Evolutionary conservation across 2,113 vertebrate species (phyloP), one percentile per base, ranked within the genome.

Genomic region (Suricata suricatta): DNA sequence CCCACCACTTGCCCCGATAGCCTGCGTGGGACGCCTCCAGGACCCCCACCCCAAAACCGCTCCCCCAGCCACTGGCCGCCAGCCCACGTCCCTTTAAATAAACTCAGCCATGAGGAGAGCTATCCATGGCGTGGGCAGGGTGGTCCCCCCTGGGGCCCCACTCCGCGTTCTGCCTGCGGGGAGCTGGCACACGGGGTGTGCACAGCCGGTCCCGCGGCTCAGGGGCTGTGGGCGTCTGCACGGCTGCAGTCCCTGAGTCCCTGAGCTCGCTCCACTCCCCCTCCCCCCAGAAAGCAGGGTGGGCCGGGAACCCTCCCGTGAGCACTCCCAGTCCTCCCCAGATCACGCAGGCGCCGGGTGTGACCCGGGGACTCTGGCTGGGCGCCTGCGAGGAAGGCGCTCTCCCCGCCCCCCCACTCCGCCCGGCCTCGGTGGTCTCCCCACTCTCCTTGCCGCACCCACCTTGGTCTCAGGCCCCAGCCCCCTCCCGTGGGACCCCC

Each of bases 1-100:
- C 64, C 41, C 44, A 7, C 64, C 44, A 38, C 0, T 0, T 0
- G 0, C 1, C 5, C 31, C 3, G 47, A 17, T 25, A 0, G 0
- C 68, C n/a, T 35, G 10, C 2, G 2, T 2, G 2, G 27, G 16
- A 14, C 13, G 3, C 25, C 27, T 50, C 19, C 2, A 15, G 68
- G 50, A 19, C 85, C 5, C 47, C n/a, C 5, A 3, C 25, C 25
- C 47, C 35, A 5, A 31, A 57, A 33, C 63, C 3, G 0, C 5
- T 54, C 33, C 66, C 84, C 25, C 2, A 19, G 38, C 38, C 15
- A 0, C 1, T 31, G 5, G 9, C 60, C 87, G n/a, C 31, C 3
- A 11, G 54, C 27, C 7, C 71, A 23, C 2, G 1, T 50, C 52
- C 17, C 29, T 14, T 14, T 44, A 63, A 88, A 63, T 41, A 76